phyloP scores from a whole-genome alignment of 2,888 invertebrate genomes.

The Iphiclides podalirius region DNA sequence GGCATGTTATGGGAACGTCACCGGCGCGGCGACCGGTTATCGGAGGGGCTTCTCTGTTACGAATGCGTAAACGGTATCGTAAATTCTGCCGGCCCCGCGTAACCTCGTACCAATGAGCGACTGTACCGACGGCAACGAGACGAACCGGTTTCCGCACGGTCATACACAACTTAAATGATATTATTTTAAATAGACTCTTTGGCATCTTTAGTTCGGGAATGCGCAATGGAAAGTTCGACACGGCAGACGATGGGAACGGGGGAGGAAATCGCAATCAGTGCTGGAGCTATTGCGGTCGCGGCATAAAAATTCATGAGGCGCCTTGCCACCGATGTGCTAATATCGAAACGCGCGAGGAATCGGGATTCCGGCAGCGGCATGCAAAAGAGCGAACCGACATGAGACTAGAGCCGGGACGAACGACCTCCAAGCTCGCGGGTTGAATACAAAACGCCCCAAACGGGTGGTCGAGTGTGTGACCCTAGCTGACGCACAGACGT shows the following conservation, averaged over 20 bases:
- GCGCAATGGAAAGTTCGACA: too few relatives aligned
- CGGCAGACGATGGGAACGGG: neutral
- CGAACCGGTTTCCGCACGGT: neutral
- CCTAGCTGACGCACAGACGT: conserved; percentile 25
- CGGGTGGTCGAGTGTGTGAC: conserved; percentile 41
- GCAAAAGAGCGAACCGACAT: conserved; percentile 58
- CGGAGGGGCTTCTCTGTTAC: conserved; percentile 33
- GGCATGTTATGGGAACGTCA: conserved; percentile 55
- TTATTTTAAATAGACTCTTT: neutral
- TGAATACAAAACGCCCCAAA: conserved; percentile 63
- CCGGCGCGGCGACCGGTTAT: conserved; percentile 48
- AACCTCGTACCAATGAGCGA: neutral
- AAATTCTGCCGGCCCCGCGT: conserved; percentile 28
- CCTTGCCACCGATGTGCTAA: conserved; percentile 63
- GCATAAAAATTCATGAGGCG: conserved; percentile 35
- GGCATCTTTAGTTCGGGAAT: too few relatives aligned
- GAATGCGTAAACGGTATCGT: conserved; percentile 34
- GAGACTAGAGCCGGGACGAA: conserved; percentile 74
- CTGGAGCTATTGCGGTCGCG: conserved; percentile 5
- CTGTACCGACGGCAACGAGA: neutral
- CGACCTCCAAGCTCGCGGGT: conserved; percentile 65
- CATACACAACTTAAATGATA: neutral
- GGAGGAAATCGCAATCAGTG: neutral
- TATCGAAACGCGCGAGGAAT: conserved; percentile 62
- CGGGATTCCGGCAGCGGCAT: conserved; percentile 51